phyloP scores from a whole-genome alignment of 2,797 vertebrate genomes.

The Dipus sagitta region DNA sequence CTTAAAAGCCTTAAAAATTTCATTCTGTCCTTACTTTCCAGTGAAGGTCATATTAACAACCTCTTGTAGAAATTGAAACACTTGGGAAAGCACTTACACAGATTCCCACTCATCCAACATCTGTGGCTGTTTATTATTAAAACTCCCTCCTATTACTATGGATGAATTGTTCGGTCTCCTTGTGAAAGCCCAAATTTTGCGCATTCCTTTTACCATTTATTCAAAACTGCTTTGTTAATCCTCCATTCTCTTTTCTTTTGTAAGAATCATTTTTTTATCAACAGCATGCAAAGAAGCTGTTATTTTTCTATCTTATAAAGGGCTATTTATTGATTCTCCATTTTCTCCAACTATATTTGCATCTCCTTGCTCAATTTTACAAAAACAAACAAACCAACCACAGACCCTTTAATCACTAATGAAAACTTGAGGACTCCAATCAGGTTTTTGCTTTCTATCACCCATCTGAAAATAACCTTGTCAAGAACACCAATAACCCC shows the following conservation, averaged over 20 bases:
- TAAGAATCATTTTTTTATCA: neutral
- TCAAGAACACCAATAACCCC: neutral
- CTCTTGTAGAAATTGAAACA: conserved; percentile 31
- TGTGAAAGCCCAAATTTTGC: conserved; percentile 11
- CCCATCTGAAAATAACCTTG: neutral
- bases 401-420: neutral
- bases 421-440: neutral
- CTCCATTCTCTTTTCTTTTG: conserved; percentile 12
- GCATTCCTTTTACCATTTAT: neutral
- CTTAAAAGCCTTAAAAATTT: neutral
- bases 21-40: neutral
- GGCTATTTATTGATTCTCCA: neutral
- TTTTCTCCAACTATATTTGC: neutral
- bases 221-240: neutral
- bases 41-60: conserved; percentile 1
- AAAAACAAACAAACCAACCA: no score
- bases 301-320: conserved; percentile 46
- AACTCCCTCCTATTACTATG: neutral
- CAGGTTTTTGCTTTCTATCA: neutral
- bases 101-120: neutral
- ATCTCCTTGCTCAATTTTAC: conserved; percentile 24
- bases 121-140: neutral
- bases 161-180: neutral
- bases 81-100: neutral
- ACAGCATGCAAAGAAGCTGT: neutral